A percentile compares a stretch with the other conserved stretches of the same genome.
These are phyloP conservation scores for Bufotes viridis DNA, from an alignment of 2,797 vertebrate species.

Conservation along the genomic window DNA sequence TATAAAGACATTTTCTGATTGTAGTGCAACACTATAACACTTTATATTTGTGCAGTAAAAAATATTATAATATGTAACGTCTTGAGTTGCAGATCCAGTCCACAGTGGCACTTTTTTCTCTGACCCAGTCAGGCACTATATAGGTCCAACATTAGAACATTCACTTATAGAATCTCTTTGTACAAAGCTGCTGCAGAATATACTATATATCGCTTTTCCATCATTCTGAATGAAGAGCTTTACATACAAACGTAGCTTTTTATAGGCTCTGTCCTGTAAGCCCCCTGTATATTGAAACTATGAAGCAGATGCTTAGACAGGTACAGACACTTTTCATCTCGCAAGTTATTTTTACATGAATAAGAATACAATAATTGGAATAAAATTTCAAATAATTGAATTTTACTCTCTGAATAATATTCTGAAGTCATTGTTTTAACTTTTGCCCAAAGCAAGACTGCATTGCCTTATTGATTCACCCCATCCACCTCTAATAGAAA, in stretches of 20 bases:
- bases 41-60: constrained; percentile 43
- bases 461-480: neutral
- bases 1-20: constrained; percentile 32
- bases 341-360: neutral
- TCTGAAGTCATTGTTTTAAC: neutral
- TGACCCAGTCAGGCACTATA: constrained; percentile 43
- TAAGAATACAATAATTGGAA: constrained; percentile 16
- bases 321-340: neutral
- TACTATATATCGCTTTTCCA: constrained; percentile 8
- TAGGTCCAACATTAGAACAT: constrained; percentile 23
- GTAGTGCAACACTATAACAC: constrained; percentile 39
- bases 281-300: neutral
- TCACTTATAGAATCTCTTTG: constrained; percentile 43
- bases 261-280: neutral
- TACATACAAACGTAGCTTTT: constrained; percentile 1
- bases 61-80: neutral
- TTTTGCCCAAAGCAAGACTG: neutral
- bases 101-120: constrained; percentile 44
- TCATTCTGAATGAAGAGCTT: constrained; percentile 2
- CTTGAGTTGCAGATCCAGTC: constrained; percentile 44
- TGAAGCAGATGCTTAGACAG: neutral
- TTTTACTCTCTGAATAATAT: neutral
- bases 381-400: neutral
- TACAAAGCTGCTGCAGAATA: constrained; percentile 36
- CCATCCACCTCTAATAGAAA: neutral